Conservation (phyloP, 2,888 invertebrate species). For the Cancer borealis region DNA sequence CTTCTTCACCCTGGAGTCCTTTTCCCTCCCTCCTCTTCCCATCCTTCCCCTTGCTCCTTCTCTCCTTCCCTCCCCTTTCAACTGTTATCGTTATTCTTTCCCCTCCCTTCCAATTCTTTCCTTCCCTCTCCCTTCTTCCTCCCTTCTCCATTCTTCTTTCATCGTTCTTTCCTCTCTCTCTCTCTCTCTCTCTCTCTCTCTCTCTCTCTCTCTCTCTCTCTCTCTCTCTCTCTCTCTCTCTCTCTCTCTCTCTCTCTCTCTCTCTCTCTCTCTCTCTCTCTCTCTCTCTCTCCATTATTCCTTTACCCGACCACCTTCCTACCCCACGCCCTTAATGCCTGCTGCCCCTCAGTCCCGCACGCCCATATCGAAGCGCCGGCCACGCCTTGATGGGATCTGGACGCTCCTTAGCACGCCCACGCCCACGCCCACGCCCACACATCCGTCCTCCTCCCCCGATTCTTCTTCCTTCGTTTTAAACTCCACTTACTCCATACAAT, state of each 20-base stretch:
- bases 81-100: background rate
- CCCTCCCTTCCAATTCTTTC: background rate
- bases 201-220: background rate
- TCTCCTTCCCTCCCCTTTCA: background rate
- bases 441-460: background rate
- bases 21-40: background rate
- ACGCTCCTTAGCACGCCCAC: background rate
- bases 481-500: background rate
- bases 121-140: background rate
- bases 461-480: background rate
- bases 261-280: constrained; percentile 5
- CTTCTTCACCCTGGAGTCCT: background rate
- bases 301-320: background rate
- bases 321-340: background rate
- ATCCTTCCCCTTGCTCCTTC: background rate
- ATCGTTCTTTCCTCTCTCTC: background rate
- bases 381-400: background rate
- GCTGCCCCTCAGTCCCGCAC: background rate
- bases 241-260: constrained; percentile 27
- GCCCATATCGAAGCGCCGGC: background rate
- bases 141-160: background rate
- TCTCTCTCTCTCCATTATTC: background rate
- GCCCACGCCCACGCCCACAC: background rate
- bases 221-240: constrained; percentile 1
- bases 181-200: background rate